Evolutionary conservation across 2,113 vertebrate species (phyloP).

Genomic region (Lagopus leucura): DNA sequence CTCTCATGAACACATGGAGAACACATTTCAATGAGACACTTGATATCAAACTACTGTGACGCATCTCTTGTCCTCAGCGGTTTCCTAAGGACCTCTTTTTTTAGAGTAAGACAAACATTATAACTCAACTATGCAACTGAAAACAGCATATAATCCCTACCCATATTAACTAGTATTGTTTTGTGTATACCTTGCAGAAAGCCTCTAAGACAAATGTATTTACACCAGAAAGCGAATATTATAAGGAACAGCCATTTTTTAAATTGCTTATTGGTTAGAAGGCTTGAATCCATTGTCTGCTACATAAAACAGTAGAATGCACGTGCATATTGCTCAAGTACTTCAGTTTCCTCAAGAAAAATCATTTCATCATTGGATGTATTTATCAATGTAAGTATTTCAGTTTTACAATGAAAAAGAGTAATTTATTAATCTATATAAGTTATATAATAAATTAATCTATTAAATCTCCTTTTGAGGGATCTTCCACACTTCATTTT

Average conservation of each 20-base stretch:
- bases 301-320: background rate
- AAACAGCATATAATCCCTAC: background rate
- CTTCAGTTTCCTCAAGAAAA: no score
- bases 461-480: background rate
- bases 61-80: background rate
- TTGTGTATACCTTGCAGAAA: background rate
- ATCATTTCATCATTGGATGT: background rate
- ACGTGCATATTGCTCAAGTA: fast-evolving
- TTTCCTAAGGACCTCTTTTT: background rate
- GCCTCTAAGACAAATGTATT: fast-evolving
- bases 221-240: background rate
- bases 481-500: background rate
- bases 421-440: background rate
- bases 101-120: background rate
- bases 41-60: background rate
- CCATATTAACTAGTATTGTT: background rate
- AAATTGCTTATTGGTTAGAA: background rate
- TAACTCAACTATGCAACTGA: background rate
- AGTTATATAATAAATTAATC: background rate
- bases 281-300: background rate
- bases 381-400: background rate
- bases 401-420: background rate
- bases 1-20: fast-evolving
- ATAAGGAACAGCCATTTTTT: background rate
- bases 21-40: background rate